Percentiles rank a stretch among this genome's conserved stretches.
These are phyloP conservation scores for Glareola pratincola DNA, from an alignment of 2,113 vertebrate species.

Conservation along the genomic window DNA sequence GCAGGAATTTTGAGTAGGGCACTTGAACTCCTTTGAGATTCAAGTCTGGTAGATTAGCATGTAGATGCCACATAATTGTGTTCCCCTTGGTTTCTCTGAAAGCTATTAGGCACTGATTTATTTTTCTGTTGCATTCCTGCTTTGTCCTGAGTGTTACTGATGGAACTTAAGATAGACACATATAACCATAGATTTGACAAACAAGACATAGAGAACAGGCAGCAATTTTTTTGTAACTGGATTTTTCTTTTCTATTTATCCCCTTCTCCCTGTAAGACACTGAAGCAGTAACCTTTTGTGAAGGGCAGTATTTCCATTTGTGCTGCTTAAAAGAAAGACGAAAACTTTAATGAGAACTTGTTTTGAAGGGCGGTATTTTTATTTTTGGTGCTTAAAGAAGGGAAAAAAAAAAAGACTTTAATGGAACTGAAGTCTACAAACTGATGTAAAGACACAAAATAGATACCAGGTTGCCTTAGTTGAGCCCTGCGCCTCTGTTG, in stretches of 20 bases:
- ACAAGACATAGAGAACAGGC: background rate
- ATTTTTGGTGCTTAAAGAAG: background rate
- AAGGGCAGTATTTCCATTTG: background rate
- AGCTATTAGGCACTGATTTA: constrained; percentile 90
- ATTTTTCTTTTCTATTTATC: constrained; percentile 14
- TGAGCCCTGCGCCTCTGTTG: background rate
- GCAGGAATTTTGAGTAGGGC: constrained; percentile 90
- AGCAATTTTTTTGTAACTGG: background rate
- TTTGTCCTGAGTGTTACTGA: constrained; percentile 76
- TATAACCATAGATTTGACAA: constrained; percentile 28
- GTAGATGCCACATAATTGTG: constrained; percentile 93
- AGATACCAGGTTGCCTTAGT: rapidly evolving
- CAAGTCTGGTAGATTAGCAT: constrained; percentile 90
- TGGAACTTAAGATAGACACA: constrained; percentile 71
- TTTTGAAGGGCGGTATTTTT: background rate
- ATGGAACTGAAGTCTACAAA: background rate
- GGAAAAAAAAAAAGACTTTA: background rate
- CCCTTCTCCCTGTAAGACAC: background rate
- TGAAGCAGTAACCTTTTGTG: background rate
- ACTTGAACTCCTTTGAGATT: constrained; percentile 86
- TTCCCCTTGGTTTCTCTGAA: constrained; percentile 86
- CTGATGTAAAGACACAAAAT: rapidly evolving
- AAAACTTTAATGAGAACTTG: background rate
- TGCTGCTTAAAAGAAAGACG: background rate
- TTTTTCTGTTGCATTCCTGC: constrained; percentile 78